Conservation (phyloP, 2,797 vertebrate genomes). For the Peromyscus melanophrys region DNA sequence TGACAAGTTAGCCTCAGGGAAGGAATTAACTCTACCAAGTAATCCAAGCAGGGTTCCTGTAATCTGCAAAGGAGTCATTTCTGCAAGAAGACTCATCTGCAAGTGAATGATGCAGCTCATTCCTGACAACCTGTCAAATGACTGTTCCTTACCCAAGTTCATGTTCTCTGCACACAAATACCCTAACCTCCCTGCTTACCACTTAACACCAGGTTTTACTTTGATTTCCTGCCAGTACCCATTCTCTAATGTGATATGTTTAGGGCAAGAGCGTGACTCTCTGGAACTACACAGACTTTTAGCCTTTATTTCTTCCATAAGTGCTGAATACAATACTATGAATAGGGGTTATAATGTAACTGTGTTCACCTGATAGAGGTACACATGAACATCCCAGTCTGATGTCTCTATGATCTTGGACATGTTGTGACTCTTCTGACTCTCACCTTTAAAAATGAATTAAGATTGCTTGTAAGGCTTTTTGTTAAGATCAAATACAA, state of each 20-base stretch:
- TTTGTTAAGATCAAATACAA: not conserved
- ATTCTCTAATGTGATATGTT: not conserved
- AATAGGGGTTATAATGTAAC: not conserved
- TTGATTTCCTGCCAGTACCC: not conserved
- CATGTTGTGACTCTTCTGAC: not conserved
- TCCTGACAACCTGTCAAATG: not conserved
- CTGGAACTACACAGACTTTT: not conserved
- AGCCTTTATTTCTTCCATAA: not conserved
- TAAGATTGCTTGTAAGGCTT: not conserved
- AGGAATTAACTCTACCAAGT: not conserved
- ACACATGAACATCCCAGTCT: not conserved
- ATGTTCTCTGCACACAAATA: not conserved
- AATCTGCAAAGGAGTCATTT: not conserved
- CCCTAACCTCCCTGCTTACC: not conserved
- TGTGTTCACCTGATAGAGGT: not conserved
- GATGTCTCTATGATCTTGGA: not conserved
- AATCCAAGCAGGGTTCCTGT: not conserved
- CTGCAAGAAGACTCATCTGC: not conserved
- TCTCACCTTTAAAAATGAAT: not conserved
- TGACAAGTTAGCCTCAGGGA: not conserved
- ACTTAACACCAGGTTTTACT: not conserved
- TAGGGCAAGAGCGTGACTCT: not conserved
- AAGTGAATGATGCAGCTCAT: not conserved
- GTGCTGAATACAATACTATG: not conserved
- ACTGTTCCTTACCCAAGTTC: not conserved